Percentiles rank a stretch among this genome's conserved stretches.
Evolutionary conservation across 2,113 vertebrate genomes (phyloP).

Genomic region (Urocolius indicus): DNA sequence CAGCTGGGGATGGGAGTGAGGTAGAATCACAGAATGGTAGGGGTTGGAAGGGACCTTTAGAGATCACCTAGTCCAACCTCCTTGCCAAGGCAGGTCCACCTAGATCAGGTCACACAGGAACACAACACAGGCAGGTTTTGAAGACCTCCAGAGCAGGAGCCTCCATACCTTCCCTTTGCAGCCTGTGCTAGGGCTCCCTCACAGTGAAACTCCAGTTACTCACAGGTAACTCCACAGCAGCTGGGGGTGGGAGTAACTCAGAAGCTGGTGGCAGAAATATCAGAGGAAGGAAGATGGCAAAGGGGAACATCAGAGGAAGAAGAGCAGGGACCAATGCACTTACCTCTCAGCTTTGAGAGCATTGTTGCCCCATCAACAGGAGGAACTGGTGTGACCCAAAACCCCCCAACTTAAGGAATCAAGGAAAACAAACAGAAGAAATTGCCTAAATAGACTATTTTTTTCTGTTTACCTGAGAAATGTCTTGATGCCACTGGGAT

Average conservation of each 20-base stretch:
- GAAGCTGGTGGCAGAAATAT: neutral
- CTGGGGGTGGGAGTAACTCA: neutral
- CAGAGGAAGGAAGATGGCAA: neutral
- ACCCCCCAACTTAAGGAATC: neutral
- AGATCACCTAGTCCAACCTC: too few species aligned
- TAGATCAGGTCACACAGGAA: too few species aligned
- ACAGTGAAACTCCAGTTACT: too few species aligned
- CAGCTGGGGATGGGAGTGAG: fast-evolving
- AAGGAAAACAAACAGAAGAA: neutral
- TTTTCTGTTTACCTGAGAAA: neutral
- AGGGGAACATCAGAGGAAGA: neutral
- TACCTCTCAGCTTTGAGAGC: neutral
- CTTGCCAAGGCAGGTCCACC: too few species aligned
- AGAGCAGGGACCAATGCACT: neutral
- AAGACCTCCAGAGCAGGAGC: too few species aligned
- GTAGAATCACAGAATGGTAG: too few species aligned
- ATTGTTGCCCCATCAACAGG: neutral
- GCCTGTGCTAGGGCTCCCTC: too few species aligned
- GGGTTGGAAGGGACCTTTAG: too few species aligned
- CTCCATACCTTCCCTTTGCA: too few species aligned
- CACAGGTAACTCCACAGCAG: fast-evolving
- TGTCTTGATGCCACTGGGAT: neutral
- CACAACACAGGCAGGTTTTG: too few species aligned
- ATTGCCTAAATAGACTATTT: neutral
- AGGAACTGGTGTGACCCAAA: neutral